Evolutionary conservation across 2,113 vertebrate species (phyloP).

Genomic region (Carlito syrichta): DNA sequence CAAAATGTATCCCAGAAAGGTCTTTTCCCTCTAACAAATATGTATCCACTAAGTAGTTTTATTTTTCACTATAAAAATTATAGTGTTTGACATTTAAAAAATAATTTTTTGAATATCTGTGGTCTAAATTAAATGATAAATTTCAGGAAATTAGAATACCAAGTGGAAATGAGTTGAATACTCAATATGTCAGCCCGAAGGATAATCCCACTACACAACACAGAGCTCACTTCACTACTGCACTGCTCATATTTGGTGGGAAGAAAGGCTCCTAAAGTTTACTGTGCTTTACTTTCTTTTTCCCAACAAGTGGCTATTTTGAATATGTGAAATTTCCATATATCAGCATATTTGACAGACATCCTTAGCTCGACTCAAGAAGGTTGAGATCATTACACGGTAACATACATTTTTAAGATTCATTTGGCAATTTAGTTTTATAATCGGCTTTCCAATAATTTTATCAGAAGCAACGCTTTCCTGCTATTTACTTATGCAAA

Average conservation of each 20-base stretch:
- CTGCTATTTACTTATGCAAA: not conserved
- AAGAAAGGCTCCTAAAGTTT: not conserved
- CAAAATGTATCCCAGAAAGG: not conserved
- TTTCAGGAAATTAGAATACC: not conserved
- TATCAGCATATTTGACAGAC: not conserved
- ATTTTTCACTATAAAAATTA: not conserved
- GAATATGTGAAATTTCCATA: not conserved
- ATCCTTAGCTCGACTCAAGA: not conserved
- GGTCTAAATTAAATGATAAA: not conserved
- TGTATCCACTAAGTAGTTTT: not conserved
- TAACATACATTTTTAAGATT: not conserved
- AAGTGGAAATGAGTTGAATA: not conserved
- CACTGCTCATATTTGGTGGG: not conserved
- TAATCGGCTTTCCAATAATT: not conserved
- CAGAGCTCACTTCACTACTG: fast-evolving
- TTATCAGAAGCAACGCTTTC: not conserved
- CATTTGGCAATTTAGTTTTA: not conserved
- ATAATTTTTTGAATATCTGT: not conserved
- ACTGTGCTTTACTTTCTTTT: not conserved
- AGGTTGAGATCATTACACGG: not conserved
- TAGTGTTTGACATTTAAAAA: not conserved
- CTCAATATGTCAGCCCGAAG: no score
- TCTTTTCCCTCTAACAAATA: not conserved
- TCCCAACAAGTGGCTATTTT: not conserved
- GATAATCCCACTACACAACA: not conserved